Percentiles rank a stretch among this genome's conserved stretches.
Conservation (phyloP, 2,113 vertebrate genomes). For the Tricholaema leucomelas region DNA sequence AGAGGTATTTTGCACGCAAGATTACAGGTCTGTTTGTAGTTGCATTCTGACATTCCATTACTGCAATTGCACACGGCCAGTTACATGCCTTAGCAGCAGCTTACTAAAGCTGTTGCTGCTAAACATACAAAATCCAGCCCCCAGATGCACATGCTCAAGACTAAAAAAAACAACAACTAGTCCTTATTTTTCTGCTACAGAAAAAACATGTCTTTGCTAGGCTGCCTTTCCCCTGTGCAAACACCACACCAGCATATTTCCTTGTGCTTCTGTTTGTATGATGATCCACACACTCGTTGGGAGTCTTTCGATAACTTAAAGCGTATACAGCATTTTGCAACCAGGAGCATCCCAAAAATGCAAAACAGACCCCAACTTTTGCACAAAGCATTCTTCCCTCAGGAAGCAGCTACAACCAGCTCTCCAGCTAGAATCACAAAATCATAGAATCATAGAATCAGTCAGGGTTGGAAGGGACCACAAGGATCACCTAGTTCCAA, state of each 20-base stretch:
- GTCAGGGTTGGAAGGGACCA: too few species aligned
- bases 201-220: conserved; percentile 20
- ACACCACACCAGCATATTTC: conserved; percentile 3
- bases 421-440: not conserved
- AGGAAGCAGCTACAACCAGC: conserved; percentile 11
- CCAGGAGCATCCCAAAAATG: conserved; percentile 45
- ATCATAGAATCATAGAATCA: too few species aligned
- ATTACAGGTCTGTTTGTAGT: conserved; percentile 39
- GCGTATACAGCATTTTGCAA: conserved; percentile 23
- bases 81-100: conserved; percentile 57
- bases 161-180: conserved; percentile 30
- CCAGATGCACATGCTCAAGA: conserved; percentile 11
- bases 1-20: conserved; percentile 51
- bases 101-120: conserved; percentile 62
- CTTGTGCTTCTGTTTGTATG: not conserved
- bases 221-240: conserved; percentile 43
- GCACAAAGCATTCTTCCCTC: conserved; percentile 13
- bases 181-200: conserved; percentile 59
- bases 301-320: conserved; percentile 35
- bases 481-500: too few species aligned
- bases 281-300: conserved; percentile 33
- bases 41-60: conserved; percentile 62
- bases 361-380: conserved; percentile 20
- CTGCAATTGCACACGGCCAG: conserved; percentile 60
- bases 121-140: conserved; percentile 59